Base-by-base conservation (phyloP, 2,888 invertebrate genomes). In the Nebria brevicollis region DNA sequence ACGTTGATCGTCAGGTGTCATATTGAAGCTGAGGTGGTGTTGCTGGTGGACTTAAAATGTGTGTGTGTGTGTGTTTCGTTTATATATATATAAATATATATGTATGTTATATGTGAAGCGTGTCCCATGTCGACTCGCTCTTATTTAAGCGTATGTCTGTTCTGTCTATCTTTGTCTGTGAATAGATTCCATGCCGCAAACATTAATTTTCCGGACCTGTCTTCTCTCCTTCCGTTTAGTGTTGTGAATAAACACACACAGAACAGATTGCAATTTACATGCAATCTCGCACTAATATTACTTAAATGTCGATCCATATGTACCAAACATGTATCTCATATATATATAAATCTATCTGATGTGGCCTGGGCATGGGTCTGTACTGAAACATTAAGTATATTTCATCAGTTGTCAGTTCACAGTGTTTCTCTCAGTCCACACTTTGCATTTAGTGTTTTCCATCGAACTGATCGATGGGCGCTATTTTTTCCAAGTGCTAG, bases 171-270 rank as follows among this genome's bases (percentile, higher is more conserved):
- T 77, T 72, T 76, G 66, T 77, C 81, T 76, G 66, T 81, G 81
- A 81, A 81, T 81, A 81, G 81, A 81, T 81, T 81, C 72, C 77
- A 73, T 73, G 81, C 84, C 86, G 86, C 86, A 85, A 87, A 87
- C 87, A 88, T 88, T 89, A 88, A 89, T 88, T 89, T 86, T 87
- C 87, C 87, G 85, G 86, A 86, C 86, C 87, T 87, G 87, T 88
- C 87, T 88, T 87, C 87, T 86, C 84, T 85, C 84, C 85, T 86
- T 86, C 86, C 85, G 85, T 83, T 83, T 77, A 81, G 83, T 85
- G 83, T 83, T 83, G 83, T 85, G 86, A 84, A 86, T 87, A 86
- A 86, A 87, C 87, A 87, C 54, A 54, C 86, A 87, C 86, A 85
- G 81, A 85, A 85, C 84, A 84, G 83, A 83, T 83, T 85, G 84